Evolutionary conservation across 1,140 invertebrate genomes (phyloP), one percentile per base, ranked within the genome.

Genomic region (Lepidurus arcticus): DNA sequence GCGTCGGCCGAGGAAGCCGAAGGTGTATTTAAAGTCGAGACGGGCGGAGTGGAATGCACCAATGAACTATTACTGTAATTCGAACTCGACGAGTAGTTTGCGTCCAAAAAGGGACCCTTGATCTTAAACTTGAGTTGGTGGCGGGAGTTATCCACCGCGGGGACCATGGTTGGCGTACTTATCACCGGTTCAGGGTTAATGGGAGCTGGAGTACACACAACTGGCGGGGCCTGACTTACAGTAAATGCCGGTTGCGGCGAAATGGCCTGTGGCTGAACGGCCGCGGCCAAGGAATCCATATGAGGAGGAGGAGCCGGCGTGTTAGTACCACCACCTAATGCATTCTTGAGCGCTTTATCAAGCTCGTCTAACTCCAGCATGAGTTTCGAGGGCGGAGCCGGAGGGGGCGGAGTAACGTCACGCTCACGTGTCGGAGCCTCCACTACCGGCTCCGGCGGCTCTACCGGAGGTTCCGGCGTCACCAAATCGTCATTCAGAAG

Each of bases 91-190:
- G 86, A 85, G 81, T 93, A 93, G 82, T 93, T 93, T 0, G 91
- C 91, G 82, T 92, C 91, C 75, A 91, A 84, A 82, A 94, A 93
- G 0, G 94, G 93, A 11, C 93, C 94, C 84, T 95, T 95, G 79
- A 95, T 95, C 85, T 96, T 96, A 0, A 96, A 91, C 84, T 95
- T 95, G 1, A 95, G 83, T 82, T 94, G 93, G 85, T 94, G 94
- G 21, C 92, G 86, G 0, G 92, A 91, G 10, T 65, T 79, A 73
- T 80, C 79, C 11, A 77, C 74, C 42, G 65, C 45, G 34, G 76
- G 73, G 26, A 76, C 42, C 34, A 24, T 44, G 8, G 42, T 76
- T 8, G 44, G 75, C 78, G 73, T 76, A 21, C 11, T 76, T 16
- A 76, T 44, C 42, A 42, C 75, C 47, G 13, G 75, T 7, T 21